Evolutionary conservation across 1,140 invertebrate genomes (phyloP).

Genomic region (Pectinophora gossypiella): DNA sequence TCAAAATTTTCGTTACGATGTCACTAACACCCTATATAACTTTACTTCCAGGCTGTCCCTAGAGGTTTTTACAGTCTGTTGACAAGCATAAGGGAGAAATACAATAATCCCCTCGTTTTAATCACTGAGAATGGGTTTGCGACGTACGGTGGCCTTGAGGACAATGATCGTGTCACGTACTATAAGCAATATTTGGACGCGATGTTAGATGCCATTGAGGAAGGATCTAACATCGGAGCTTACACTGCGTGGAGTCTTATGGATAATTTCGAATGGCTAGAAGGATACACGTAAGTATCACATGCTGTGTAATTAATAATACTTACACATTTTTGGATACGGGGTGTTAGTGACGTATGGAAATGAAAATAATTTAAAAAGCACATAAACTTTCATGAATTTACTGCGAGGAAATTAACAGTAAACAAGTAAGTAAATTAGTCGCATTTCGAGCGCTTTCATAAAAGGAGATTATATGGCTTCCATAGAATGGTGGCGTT

Average conservation of each 20-base stretch:
- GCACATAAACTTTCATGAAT: too few species aligned
- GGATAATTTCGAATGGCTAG: conserved; percentile 85
- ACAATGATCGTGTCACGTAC: conserved; percentile 67
- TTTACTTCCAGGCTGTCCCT: conserved; percentile 1
- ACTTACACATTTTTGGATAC: background rate
- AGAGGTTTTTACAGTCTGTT: conserved; percentile 37
- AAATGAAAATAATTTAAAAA: too few species aligned
- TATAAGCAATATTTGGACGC: conserved; percentile 76
- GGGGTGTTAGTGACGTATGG: too few species aligned
- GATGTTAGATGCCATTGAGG: conserved; percentile 80
- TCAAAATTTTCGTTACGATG: too few species aligned
- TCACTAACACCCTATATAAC: too few species aligned
- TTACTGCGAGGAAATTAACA: too few species aligned
- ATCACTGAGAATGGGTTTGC: conserved; percentile 82
- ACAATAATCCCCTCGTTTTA: conserved; percentile 73
- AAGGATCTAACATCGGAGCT: conserved; percentile 80
- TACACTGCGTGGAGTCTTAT: conserved; percentile 84
- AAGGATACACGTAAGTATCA: conserved; percentile 71
- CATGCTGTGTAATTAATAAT: background rate
- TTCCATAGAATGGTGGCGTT: too few species aligned
- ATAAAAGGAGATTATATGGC: too few species aligned
- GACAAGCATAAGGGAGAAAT: conserved; percentile 72
- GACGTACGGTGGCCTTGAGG: conserved; percentile 69
- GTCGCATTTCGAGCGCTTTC: too few species aligned
- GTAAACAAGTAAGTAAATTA: too few species aligned